phyloP scores from a whole-genome alignment of 2,888 invertebrate species.

The Nomada fucata region DNA sequence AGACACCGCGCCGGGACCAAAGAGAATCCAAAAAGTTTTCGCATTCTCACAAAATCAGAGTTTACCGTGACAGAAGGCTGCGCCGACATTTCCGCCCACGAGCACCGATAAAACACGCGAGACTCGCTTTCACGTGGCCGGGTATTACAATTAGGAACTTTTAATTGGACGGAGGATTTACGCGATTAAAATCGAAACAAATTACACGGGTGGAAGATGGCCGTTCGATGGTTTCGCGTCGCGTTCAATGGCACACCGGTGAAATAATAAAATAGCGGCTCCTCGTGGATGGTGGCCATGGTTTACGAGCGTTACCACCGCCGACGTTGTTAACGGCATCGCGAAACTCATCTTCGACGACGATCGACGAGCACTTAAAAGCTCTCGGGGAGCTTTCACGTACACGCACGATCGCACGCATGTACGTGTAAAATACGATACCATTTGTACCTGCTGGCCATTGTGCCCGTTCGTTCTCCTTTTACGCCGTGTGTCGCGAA shows the following conservation, averaged over 20 bases:
- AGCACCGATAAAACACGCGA: slow-evolving; percentile 5
- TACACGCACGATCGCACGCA: neutral
- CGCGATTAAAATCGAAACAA: slow-evolving; percentile 17
- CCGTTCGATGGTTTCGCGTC: slow-evolving; percentile 16
- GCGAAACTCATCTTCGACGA: slow-evolving; percentile 54
- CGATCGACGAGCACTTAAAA: slow-evolving; percentile 59
- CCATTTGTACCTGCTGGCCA: slow-evolving; percentile 12
- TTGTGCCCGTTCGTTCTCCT: slow-evolving; percentile 22
- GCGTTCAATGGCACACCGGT: slow-evolving; percentile 2
- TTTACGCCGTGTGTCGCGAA: slow-evolving; percentile 1
- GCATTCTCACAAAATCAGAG: too few relatives aligned
- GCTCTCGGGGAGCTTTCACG: slow-evolving; percentile 19
- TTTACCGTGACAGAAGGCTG: too few relatives aligned
- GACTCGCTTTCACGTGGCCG: neutral
- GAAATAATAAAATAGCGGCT: slow-evolving; percentile 44
- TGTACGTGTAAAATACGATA: slow-evolving; percentile 28
- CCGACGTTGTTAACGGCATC: slow-evolving; percentile 53
- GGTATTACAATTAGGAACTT: slow-evolving; percentile 47
- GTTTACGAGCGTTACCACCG: slow-evolving; percentile 50
- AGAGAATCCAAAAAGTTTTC: too few relatives aligned
- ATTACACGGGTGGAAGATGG: neutral
- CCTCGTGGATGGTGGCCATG: slow-evolving; percentile 9
- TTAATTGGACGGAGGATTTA: slow-evolving; percentile 50
- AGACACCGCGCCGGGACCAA: too few relatives aligned
- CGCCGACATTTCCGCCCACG: neutral